Evolutionary conservation across 2,797 vertebrate species (phyloP), one percentile per base, ranked within the genome.

Genomic region (Paramormyrops hopkinsi): DNA sequence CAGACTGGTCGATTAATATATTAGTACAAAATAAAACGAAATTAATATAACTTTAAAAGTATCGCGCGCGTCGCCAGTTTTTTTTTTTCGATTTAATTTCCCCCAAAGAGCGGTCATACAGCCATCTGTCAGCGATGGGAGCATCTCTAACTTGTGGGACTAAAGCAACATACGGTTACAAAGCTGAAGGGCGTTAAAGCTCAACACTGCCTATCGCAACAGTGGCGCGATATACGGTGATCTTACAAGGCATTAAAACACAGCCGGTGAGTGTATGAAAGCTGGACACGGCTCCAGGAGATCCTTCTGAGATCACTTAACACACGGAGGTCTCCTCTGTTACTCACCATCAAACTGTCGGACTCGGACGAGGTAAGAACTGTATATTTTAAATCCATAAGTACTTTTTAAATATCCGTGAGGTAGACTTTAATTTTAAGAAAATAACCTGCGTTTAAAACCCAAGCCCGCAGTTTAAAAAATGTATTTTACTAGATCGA

Each of bases 341-440:
- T 51, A 88, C 54, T 51, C 88, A 86, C 22, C 54, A 65, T 48
- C 88, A 85, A 86, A 44, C 88, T 89, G 88, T 86, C 88, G 88
- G 88, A 89, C 88, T 85, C 88, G 54, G 88, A 86, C 54, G 88
- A 86, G 88, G 88, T 89, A 89, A 51, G 82, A 46, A 46, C 56
- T 44, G 25, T 37, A 33, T 46, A 37, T 69, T 53, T 48, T 54
- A 11, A 33, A 33, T 79, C 9, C 37, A 29, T 7, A 87, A 87
- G 29, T 53, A 33, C 44, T 25, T 50, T 50, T 50, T 84, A 59
- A 22, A 59, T 53, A 48, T 53, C 8, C 8, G 19, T 14, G 22
- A 84, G 44, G n/a, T 84, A 48, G 19, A 84, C 4, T 25, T 46
- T 4, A 51, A 25, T 29, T 84, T 48, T 12, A 84, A 25, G n/a